phyloP scores from a whole-genome alignment of 2,113 vertebrate genomes.

The Baryphthengus martii region DNA sequence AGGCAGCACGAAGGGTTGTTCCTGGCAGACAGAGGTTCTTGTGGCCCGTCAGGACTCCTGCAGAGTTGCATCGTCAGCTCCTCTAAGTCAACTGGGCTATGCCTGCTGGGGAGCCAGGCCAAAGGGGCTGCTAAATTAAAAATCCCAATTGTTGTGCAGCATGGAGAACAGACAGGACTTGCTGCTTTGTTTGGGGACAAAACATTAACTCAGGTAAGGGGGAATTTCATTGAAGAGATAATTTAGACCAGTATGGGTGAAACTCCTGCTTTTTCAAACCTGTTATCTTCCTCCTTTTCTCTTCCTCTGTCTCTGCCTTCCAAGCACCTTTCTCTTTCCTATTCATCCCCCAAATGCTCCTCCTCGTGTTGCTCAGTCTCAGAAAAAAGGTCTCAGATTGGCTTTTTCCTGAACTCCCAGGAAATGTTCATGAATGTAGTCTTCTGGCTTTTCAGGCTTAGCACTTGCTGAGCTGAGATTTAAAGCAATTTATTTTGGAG shows the following conservation, averaged over 20 bases:
- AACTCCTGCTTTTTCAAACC: background rate
- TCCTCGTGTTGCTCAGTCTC: background rate
- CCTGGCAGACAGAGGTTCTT: background rate
- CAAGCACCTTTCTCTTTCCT: background rate
- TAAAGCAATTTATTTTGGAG: slow-evolving; percentile 58
- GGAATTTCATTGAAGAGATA: background rate
- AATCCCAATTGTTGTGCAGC: background rate
- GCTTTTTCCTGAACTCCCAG: slow-evolving; percentile 1
- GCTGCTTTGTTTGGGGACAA: background rate
- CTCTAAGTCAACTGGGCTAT: background rate
- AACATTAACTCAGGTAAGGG: background rate
- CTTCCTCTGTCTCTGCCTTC: background rate
- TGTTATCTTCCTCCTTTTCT: background rate
- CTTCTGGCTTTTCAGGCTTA: slow-evolving; percentile 36
- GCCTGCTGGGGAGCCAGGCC: background rate
- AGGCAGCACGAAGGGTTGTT: background rate
- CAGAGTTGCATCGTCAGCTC: background rate
- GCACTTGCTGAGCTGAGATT: slow-evolving; percentile 30
- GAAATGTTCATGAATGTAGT: background rate
- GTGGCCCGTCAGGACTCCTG: background rate
- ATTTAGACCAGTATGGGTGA: background rate
- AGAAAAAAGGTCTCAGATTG: background rate
- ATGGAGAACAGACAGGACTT: background rate
- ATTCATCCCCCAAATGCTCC: background rate
- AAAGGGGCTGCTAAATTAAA: background rate